Percentiles rank a stretch among this genome's conserved stretches.
Conservation (phyloP, 2,797 vertebrate species). For the Sebastolobus alascanus region DNA sequence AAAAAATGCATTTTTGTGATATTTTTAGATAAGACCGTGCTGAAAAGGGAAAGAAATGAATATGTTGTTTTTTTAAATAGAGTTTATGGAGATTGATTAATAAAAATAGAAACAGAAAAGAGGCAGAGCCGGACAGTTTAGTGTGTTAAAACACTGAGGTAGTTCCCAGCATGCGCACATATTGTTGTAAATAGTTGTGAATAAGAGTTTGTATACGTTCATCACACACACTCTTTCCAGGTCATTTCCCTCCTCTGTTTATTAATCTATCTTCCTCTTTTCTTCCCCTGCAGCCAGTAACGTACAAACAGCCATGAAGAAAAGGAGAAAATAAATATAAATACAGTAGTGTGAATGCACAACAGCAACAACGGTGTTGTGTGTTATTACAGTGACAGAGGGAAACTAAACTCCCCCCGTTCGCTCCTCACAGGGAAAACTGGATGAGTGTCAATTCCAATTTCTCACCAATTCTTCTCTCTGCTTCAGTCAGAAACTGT, state of each 20-base stretch:
- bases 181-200: neutral
- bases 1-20: neutral
- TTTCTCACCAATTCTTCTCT: conserved; percentile 68
- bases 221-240: neutral
- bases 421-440: conserved; percentile 58
- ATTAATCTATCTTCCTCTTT: neutral
- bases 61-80: neutral
- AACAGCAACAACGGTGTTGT: conserved; percentile 7
- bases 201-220: neutral
- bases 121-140: neutral
- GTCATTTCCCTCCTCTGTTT: neutral
- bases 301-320: neutral
- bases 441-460: conserved; percentile 61
- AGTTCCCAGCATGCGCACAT: neutral
- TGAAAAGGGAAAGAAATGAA: neutral
- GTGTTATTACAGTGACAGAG: conserved; percentile 47
- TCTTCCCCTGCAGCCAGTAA: neutral
- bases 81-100: neutral
- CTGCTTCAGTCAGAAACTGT: conserved; percentile 57
- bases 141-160: neutral
- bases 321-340: neutral
- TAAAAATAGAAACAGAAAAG: neutral
- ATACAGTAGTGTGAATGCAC: conserved; percentile 16
- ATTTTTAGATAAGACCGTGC: neutral
- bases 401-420: conserved; percentile 53